Evolutionary conservation across 1,140 invertebrate species (phyloP).

Genomic region (Zaprionus davidi): DNA sequence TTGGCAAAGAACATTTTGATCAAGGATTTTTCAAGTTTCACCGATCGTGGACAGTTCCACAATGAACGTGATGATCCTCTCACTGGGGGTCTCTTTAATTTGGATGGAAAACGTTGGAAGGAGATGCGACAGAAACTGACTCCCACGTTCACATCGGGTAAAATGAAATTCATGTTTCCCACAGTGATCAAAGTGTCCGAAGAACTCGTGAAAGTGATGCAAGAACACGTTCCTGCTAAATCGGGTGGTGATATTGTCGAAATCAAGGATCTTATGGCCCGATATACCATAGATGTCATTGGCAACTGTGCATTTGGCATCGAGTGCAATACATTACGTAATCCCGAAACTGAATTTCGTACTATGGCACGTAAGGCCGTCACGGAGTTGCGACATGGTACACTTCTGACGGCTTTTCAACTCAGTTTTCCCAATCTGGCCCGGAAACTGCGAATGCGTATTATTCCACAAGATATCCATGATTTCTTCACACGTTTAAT

Average conservation of each 20-base stretch:
- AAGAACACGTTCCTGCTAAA: slow-evolving; percentile 55
- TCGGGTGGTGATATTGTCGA: slow-evolving; percentile 81
- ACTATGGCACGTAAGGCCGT: slow-evolving; percentile 65
- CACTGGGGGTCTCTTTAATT: slow-evolving; percentile 69
- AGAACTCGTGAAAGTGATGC: slow-evolving; percentile 51
- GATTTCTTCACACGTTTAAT: slow-evolving; percentile 85
- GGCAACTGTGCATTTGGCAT: slow-evolving; percentile 85
- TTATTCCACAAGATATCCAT: slow-evolving; percentile 80
- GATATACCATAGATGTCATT: slow-evolving; percentile 87
- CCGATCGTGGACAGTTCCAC: slow-evolving; percentile 84
- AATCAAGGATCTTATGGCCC: slow-evolving; percentile 86
- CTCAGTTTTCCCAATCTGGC: slow-evolving; percentile 62
- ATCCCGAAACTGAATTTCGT: slow-evolving; percentile 84
- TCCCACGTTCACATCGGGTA: slow-evolving; percentile 85
- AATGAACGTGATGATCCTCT: slow-evolving; percentile 83
- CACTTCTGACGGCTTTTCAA: slow-evolving; percentile 41
- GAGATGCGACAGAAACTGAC: slow-evolving; percentile 84
- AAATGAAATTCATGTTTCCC: slow-evolving; percentile 86
- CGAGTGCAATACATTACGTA: slow-evolving; percentile 84
- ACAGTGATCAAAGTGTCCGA: slow-evolving; percentile 77
- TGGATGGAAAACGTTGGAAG: slow-evolving; percentile 85
- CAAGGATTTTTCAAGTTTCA: slow-evolving; percentile 86
- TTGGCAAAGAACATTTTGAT: slow-evolving; percentile 85
- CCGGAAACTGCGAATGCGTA: slow-evolving; percentile 40
- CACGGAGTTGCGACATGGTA: slow-evolving; percentile 46